Evolutionary conservation across 2,113 vertebrate genomes (phyloP), one percentile per base, ranked within the genome.

Genomic region (Cryptotis parvus): DNA sequence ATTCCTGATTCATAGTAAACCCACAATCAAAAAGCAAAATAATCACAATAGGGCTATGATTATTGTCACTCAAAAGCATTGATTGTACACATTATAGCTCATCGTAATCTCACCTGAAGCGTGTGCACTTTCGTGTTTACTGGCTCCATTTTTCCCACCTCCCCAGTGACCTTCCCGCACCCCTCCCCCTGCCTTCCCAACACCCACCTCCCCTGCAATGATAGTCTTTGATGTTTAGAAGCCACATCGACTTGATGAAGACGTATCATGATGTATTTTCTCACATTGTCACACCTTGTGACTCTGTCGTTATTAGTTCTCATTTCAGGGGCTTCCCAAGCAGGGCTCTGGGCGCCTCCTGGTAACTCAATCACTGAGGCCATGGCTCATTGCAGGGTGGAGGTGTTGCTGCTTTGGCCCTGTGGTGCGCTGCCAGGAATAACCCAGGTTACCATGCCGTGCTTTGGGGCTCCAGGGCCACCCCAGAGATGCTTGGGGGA

Each of bases 91-190:
- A 80, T 65, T 6, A 45, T 86, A 45, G 43, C 49, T 88, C 24
- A 70, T 66, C n/a, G 69, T 43, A 78, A 73, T 26, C n/a, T 78
- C 82, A 68, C 63, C 65, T 66, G 69, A 78, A 73, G 61, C 37
- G 39, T 80, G 33, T 81, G 20, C 39, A 78, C 27, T 70, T 70
- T 63, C 6, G 68, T 41, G 52, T 69, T 31, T 31, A 85, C 35
- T 12, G 74, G 73, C 35, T 65, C 24, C 63, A 91, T 85, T 27
- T 45, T 76, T 92, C 81, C 78, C 52, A 77, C 33, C 52, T 86
- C n/a, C 35, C 74, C 31, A 49, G 84, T 58, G 90, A 75, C 45
- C 45, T 49, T 49, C n/a, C n/a, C n/a, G n/a, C n/a, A n/a, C n/a
- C n/a, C n/a, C n/a, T n/a, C n/a, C n/a, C n/a, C n/a, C n/a, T n/a